A percentile compares a stretch with the other conserved stretches of the same genome.
phyloP scores from a whole-genome alignment of 1,140 invertebrate species.

The Uloborus diversus region DNA sequence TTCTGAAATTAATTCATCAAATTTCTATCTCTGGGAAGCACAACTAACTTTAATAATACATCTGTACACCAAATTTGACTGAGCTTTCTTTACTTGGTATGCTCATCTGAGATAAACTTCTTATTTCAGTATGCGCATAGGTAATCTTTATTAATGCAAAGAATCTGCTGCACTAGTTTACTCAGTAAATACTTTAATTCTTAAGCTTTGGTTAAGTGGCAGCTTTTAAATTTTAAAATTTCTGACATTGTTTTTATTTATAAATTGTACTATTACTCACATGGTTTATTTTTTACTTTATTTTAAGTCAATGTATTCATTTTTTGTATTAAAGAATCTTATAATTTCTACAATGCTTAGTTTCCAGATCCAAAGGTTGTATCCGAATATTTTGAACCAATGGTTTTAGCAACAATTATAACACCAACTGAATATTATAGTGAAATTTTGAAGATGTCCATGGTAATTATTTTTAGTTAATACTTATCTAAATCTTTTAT shows the following conservation, averaged over 20 bases:
- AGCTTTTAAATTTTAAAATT: too few relatives aligned
- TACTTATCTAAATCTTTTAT: background rate
- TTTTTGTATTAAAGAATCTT: background rate
- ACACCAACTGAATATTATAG: constrained; percentile 74
- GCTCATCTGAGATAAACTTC: too few relatives aligned
- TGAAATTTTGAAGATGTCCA: constrained; percentile 65
- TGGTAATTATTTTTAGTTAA: constrained; percentile 61
- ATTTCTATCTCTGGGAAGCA: too few relatives aligned
- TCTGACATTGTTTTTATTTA: too few relatives aligned
- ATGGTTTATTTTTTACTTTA: background rate
- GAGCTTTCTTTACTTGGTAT: too few relatives aligned
- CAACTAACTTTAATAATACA: too few relatives aligned
- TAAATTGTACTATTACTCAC: too few relatives aligned
- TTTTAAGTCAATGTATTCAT: background rate
- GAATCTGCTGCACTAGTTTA: background rate
- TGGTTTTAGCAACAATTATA: constrained; percentile 89
- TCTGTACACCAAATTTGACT: too few relatives aligned
- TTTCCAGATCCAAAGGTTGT: constrained; percentile 78
- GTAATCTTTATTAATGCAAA: background rate
- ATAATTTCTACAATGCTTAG: constrained; percentile 61
- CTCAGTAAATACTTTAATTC: background rate
- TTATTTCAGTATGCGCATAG: too few relatives aligned
- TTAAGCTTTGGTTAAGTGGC: too few relatives aligned
- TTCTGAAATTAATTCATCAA: too few relatives aligned
- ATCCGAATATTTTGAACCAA: constrained; percentile 84